Evolutionary conservation across 2,797 vertebrate species (phyloP).

Genomic region (Poecile montanus): DNA sequence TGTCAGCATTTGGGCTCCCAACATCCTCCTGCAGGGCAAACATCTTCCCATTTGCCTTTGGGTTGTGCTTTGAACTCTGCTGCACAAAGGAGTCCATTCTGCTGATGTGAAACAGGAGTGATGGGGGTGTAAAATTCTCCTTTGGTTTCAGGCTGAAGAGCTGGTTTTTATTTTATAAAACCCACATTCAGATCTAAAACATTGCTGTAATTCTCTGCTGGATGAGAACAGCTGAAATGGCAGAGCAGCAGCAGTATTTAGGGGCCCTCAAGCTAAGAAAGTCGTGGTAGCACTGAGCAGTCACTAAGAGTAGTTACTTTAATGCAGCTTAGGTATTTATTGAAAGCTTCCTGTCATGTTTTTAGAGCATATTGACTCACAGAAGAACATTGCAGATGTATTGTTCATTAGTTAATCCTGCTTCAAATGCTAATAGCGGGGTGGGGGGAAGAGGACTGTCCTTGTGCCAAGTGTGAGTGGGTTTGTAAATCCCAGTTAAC

Average conservation of each 20-base stretch:
- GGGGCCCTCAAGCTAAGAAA: neutral
- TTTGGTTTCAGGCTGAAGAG: slow-evolving; percentile 15
- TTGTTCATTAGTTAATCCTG: slow-evolving; percentile 5
- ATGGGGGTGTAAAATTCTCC: neutral
- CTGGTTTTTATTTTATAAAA: slow-evolving; percentile 43
- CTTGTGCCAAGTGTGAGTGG: neutral
- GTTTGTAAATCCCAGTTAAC: neutral
- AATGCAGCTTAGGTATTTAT: slow-evolving; percentile 24
- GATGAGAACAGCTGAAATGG: slow-evolving; percentile 22
- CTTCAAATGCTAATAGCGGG: neutral
- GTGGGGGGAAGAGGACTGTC: neutral
- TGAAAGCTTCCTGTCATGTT: slow-evolving; percentile 24
- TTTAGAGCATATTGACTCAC: neutral
- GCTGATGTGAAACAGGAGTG: neutral
- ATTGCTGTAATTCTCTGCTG: slow-evolving; percentile 18
- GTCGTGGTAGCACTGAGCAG: neutral
- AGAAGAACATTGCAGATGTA: neutral
- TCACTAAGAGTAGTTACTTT: neutral
- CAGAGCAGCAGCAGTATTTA: neutral
- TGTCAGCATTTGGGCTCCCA: neutral
- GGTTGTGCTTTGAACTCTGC: slow-evolving; percentile 39
- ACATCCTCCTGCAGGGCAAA: slow-evolving; percentile 14
- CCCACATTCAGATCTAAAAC: neutral
- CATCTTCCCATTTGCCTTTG: neutral
- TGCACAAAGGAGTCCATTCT: slow-evolving; percentile 21